Percentiles rank a stretch among this genome's conserved stretches.
Conservation (phyloP, 1,140 invertebrate genomes). For the Drosophila bocqueti region DNA sequence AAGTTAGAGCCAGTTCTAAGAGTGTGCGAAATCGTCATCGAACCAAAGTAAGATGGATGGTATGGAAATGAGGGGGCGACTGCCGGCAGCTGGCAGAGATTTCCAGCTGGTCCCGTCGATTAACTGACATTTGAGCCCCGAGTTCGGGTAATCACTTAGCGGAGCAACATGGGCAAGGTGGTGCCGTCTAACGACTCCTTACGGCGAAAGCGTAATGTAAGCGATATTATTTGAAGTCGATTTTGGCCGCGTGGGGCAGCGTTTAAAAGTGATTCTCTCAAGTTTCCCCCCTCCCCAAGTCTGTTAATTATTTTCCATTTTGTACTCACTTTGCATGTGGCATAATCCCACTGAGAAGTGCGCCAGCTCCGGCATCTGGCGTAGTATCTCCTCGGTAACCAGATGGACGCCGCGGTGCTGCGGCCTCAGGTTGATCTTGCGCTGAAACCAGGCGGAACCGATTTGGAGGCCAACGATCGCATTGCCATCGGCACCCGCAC, state of each 20-base stretch:
- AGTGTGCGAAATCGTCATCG: conserved; percentile 24
- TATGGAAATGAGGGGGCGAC: conserved; percentile 10
- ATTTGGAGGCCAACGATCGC: conserved; percentile 89
- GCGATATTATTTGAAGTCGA: conserved; percentile 1
- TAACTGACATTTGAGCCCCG: conserved; percentile 47
- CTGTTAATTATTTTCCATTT: background rate
- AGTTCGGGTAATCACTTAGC: conserved; percentile 26
- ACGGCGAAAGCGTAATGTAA: background rate
- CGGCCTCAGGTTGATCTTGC: conserved; percentile 96
- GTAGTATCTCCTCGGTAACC: conserved; percentile 97
- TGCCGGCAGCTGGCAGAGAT: conserved; percentile 14
- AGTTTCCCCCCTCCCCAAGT: background rate
- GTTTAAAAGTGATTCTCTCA: background rate
- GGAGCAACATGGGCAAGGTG: conserved; percentile 1
- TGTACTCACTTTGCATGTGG: conserved; percentile 96
- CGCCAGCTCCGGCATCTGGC: conserved; percentile 95
- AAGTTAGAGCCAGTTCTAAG: conserved; percentile 4
- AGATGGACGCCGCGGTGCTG: conserved; percentile 97
- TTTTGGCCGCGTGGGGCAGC: background rate
- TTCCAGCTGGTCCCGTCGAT: conserved; percentile 32
- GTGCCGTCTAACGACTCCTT: background rate
- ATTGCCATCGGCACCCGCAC: conserved; percentile 87
- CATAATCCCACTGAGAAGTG: conserved; percentile 97
- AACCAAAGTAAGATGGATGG: conserved; percentile 32
- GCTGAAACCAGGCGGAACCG: conserved; percentile 98